Evolutionary conservation across 2,888 invertebrate genomes (phyloP).

Genomic region (Xanthia icteritia): DNA sequence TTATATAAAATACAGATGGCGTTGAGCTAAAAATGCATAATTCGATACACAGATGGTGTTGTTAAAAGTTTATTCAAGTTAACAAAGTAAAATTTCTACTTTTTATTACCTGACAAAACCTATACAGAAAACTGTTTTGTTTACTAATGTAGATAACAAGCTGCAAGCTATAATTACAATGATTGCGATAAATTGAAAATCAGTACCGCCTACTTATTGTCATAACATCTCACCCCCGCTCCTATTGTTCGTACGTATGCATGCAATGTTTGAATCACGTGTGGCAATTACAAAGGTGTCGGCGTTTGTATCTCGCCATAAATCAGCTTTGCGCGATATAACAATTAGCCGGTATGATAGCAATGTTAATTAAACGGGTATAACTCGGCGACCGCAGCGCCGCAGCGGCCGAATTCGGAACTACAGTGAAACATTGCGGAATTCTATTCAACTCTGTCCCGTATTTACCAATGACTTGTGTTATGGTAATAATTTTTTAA

Average conservation of each 20-base stretch:
- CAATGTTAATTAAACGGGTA: slow-evolving; percentile 90
- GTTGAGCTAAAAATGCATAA: slow-evolving; percentile 67
- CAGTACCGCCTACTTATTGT: slow-evolving; percentile 69
- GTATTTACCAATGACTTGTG: slow-evolving; percentile 41
- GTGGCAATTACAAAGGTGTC: slow-evolving; percentile 89
- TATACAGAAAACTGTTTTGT: slow-evolving; percentile 16
- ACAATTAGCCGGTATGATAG: slow-evolving; percentile 90
- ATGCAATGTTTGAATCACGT: slow-evolving; percentile 84
- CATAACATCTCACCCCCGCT: slow-evolving; percentile 69
- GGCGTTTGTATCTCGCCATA: slow-evolving; percentile 87
- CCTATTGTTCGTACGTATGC: slow-evolving; percentile 79
- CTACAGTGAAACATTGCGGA: slow-evolving; percentile 62
- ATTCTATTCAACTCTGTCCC: slow-evolving; percentile 36
- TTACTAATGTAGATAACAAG: slow-evolving; percentile 20
- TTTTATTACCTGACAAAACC: neutral
- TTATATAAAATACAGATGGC: slow-evolving; percentile 75
- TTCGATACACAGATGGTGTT: slow-evolving; percentile 74
- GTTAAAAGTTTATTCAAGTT: slow-evolving; percentile 18
- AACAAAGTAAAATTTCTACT: neutral
- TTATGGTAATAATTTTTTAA: slow-evolving; percentile 31
- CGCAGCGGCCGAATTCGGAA: slow-evolving; percentile 72
- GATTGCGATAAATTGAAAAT: slow-evolving; percentile 67
- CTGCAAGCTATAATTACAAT: slow-evolving; percentile 46
- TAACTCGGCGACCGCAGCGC: slow-evolving; percentile 80
- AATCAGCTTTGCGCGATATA: slow-evolving; percentile 90